A percentile compares a stretch with the other conserved stretches of the same genome.
Conservation (phyloP, 2,888 invertebrate genomes). For the Aleiodes testaceus region DNA sequence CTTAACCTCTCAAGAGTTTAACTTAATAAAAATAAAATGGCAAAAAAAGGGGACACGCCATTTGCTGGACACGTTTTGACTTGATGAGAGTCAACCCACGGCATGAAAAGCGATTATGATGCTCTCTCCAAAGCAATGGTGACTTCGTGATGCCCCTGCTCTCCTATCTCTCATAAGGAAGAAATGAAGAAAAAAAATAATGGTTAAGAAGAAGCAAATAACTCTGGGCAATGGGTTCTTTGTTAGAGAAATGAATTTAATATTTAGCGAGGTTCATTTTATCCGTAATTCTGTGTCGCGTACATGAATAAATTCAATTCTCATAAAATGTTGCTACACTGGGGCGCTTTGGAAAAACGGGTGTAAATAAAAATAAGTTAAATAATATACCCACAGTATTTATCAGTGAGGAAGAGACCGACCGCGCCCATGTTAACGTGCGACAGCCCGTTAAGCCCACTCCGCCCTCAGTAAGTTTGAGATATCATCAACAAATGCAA, state of each 20-base stretch:
- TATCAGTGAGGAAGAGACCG: slow-evolving; percentile 48
- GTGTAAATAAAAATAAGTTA: slow-evolving; percentile 21
- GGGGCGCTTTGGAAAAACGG: slow-evolving; percentile 11
- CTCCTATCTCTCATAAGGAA: slow-evolving; percentile 3
- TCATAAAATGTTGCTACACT: slow-evolving; percentile 11
- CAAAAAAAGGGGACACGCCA: not conserved
- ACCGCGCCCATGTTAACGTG: slow-evolving; percentile 64
- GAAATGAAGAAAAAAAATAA: slow-evolving; percentile 4
- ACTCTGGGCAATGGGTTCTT: not conserved
- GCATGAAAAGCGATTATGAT: slow-evolving; percentile 40
- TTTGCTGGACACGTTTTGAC: slow-evolving; percentile 38
- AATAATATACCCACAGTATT: slow-evolving; percentile 27
- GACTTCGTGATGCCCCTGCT: slow-evolving; percentile 31
- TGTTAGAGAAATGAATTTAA: not conserved
- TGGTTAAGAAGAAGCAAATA: slow-evolving; percentile 5
- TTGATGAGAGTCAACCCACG: slow-evolving; percentile 39
- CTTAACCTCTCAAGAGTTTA: not conserved
- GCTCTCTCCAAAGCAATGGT: slow-evolving; percentile 13
- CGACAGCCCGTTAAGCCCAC: slow-evolving; percentile 66
- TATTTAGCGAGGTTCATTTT: too few species aligned
- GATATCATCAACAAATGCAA: slow-evolving; percentile 69
- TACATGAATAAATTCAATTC: not conserved
- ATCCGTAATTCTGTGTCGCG: too few species aligned
- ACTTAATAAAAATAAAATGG: too few species aligned
- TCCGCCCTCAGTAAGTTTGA: slow-evolving; percentile 59